Conservation (phyloP, 2,888 invertebrate species). For the Acleris sparsana region DNA sequence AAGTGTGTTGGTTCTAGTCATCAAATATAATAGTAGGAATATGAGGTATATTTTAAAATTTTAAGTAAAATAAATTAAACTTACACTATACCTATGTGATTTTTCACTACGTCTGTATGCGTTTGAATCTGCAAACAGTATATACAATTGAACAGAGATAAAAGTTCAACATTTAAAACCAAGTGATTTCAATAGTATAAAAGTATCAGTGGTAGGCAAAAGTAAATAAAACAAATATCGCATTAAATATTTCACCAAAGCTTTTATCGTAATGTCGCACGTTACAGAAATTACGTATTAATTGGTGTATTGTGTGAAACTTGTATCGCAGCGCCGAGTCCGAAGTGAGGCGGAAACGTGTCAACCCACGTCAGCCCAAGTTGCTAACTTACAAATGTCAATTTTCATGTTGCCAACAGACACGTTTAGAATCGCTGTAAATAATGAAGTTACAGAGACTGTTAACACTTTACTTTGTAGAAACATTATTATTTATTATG, state of each 20-base stretch:
- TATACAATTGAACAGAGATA: too few species aligned
- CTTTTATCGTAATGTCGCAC: constrained; percentile 10
- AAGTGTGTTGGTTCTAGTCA: too few species aligned
- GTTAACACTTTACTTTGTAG: constrained; percentile 2
- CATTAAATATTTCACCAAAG: background rate
- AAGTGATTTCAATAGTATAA: too few species aligned
- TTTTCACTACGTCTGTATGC: too few species aligned
- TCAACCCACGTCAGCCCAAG: constrained; percentile 37
- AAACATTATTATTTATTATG: background rate
- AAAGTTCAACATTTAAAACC: too few species aligned
- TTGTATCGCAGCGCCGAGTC: constrained; percentile 11
- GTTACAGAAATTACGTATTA: constrained; percentile 33
- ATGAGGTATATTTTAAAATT: too few species aligned
- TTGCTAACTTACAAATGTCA: constrained; percentile 37
- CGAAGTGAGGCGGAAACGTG: constrained; percentile 29
- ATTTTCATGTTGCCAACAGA: constrained; percentile 37
- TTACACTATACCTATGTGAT: too few species aligned
- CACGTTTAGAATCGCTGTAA: constrained; percentile 23
- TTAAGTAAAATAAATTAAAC: too few species aligned
- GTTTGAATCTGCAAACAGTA: too few species aligned
- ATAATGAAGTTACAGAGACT: constrained; percentile 23
- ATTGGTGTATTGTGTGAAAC: constrained; percentile 22
- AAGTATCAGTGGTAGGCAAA: too few species aligned
- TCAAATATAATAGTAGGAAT: too few species aligned
- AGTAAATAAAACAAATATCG: background rate